phyloP scores from a whole-genome alignment of 1,140 invertebrate species.

The Sipha flava region DNA sequence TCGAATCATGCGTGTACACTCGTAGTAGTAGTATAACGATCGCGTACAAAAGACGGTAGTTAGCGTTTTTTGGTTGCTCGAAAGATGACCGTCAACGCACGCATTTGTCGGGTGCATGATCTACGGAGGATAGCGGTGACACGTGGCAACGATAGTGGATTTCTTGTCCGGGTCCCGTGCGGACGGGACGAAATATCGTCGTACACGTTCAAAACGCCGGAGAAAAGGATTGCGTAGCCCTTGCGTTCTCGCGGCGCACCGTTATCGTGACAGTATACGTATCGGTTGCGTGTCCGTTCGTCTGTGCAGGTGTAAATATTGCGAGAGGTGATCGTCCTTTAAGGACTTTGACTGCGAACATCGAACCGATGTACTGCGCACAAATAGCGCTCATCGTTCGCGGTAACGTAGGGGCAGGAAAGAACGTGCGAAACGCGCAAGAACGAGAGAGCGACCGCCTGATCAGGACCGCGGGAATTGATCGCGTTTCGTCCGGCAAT shows the following conservation, averaged over 20 bases:
- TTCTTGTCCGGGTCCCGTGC: too few relatives aligned
- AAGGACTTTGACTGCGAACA: constrained; percentile 6
- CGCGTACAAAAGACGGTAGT: too few relatives aligned
- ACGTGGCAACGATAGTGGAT: background rate
- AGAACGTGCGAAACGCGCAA: background rate
- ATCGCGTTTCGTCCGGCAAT: too few relatives aligned
- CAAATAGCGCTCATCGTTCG: constrained; percentile 10
- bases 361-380: background rate
- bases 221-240: too few relatives aligned
- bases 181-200: too few relatives aligned
- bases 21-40: too few relatives aligned
- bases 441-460: too few relatives aligned
- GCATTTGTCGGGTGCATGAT: background rate
- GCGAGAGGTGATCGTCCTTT: constrained; percentile 18
- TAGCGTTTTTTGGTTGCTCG: too few relatives aligned
- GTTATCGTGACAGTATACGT: background rate
- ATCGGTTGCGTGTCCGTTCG: background rate
- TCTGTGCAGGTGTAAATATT: background rate
- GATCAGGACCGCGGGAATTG: too few relatives aligned
- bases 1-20: too few relatives aligned
- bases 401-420: background rate
- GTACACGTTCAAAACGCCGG: too few relatives aligned
- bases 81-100: background rate
- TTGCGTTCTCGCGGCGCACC: too few relatives aligned
- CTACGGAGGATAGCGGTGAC: background rate